phyloP scores from a whole-genome alignment of 2,888 invertebrate species.

The Teleogryllus oceanicus region DNA sequence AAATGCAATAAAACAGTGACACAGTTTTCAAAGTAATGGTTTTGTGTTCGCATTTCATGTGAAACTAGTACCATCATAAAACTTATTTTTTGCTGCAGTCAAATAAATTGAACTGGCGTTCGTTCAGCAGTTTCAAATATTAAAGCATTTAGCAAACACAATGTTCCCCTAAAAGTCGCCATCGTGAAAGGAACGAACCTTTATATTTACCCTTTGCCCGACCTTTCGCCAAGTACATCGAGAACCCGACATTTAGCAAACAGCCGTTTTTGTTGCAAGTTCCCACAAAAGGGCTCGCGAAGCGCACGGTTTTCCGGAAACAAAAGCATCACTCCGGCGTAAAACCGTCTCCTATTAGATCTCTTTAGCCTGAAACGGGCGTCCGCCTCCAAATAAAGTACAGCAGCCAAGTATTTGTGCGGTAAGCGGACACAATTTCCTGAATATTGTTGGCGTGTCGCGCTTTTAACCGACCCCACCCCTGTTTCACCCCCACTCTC shows the following conservation, averaged over 20 bases:
- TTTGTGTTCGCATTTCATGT: no score
- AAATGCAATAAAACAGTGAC: no score
- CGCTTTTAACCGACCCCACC: no score
- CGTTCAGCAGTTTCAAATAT: no score
- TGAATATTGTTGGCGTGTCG: not conserved
- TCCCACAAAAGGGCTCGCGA: not conserved
- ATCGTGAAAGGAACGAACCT: not conserved
- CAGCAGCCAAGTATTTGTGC: not conserved
- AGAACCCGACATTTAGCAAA: not conserved
- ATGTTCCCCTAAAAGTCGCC: no score
- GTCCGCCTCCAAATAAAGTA: not conserved
- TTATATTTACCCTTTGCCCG: not conserved
- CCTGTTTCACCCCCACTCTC: no score
- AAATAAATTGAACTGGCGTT: no score
- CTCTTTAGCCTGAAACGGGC: not conserved
- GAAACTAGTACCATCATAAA: no score
- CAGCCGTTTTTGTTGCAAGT: slow-evolving; percentile 6
- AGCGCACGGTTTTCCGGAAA: not conserved
- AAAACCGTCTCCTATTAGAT: slow-evolving; percentile 5
- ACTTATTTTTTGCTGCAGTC: no score
- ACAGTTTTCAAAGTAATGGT: no score
- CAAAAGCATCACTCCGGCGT: not conserved
- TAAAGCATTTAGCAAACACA: no score
- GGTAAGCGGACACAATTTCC: not conserved
- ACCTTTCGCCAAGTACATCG: not conserved